Evolutionary conservation across 1,140 invertebrate species (phyloP).

Genomic region (Pogonus chalceus): DNA sequence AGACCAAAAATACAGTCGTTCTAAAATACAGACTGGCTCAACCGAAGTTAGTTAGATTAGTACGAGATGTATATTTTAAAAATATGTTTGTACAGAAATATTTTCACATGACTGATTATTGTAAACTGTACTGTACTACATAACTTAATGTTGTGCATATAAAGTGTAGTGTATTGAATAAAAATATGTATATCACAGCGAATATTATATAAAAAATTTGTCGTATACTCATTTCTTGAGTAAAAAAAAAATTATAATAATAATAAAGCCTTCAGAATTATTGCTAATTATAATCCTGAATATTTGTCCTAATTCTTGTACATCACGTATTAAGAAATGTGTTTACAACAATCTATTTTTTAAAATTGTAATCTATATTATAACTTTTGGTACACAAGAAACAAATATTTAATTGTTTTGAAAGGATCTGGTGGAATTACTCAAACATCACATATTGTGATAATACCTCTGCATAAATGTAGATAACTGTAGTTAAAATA

Average conservation of each 20-base stretch:
- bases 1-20: background rate
- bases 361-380: too few relatives aligned
- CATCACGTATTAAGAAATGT: too few relatives aligned
- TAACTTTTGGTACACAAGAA: background rate
- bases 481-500: constrained; percentile 3
- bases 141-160: background rate
- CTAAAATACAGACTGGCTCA: background rate
- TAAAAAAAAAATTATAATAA: too few relatives aligned
- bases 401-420: background rate
- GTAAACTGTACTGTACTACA: constrained; percentile 3
- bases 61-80: constrained; percentile 4
- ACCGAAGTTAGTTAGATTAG: background rate
- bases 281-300: too few relatives aligned
- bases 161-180: background rate
- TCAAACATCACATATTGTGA: constrained; percentile 5
- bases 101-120: constrained; percentile 1
- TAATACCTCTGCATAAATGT: constrained; percentile 6
- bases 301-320: too few relatives aligned
- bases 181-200: too few relatives aligned
- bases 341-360: too few relatives aligned
- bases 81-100: constrained; percentile 7
- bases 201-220: too few relatives aligned
- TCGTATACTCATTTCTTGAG: too few relatives aligned
- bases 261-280: too few relatives aligned
- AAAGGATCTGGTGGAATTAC: constrained; percentile 4